Conservation (phyloP, 2,113 vertebrate genomes). For the Murina feae region DNA sequence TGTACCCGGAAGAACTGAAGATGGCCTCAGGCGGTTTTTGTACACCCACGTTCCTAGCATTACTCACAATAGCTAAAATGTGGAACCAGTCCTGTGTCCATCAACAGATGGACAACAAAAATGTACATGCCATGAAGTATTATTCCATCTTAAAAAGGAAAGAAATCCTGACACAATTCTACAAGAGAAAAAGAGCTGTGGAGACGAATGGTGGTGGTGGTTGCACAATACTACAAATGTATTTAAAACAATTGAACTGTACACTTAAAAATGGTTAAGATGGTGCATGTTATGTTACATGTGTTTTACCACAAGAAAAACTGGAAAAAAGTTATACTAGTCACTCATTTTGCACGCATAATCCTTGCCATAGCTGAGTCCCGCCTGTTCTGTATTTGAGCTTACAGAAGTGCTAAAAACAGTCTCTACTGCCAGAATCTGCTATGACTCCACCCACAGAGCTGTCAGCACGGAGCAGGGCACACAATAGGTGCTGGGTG, state of each 20-base stretch:
- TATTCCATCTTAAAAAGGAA: not conserved
- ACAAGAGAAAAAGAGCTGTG: not conserved
- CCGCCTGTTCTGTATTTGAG: not conserved
- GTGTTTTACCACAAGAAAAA: not conserved
- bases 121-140: not conserved
- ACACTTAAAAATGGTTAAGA: not conserved
- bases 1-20: not conserved
- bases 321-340: no score
- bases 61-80: not conserved
- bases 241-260: not conserved
- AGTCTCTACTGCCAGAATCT: not conserved
- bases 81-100: not conserved
- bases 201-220: not conserved
- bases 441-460: fast-evolving
- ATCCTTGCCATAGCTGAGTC: not conserved
- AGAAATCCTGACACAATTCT: not conserved
- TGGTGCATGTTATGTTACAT: not conserved
- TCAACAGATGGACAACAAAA: not conserved
- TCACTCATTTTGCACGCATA: not conserved
- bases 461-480: not conserved
- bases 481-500: not conserved
- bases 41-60: not conserved
- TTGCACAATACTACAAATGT: not conserved
- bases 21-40: not conserved
- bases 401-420: not conserved